A percentile compares a stretch with the other conserved stretches of the same genome.
These are phyloP conservation scores for Liparis tanakae DNA, from an alignment of 2,797 vertebrate species.

Conservation along the genomic window DNA sequence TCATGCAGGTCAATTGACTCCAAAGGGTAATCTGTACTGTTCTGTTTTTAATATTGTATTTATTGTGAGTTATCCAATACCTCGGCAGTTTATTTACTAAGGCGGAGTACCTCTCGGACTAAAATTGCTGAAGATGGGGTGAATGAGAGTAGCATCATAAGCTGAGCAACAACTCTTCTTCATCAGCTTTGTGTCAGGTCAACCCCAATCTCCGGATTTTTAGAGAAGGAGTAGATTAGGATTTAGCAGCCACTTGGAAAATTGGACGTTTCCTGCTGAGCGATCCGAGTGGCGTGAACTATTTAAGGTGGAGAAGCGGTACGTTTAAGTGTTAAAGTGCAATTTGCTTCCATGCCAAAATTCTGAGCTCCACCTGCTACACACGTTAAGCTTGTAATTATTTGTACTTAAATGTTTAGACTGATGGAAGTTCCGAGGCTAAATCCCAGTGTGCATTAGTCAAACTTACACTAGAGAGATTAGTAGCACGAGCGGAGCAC, in stretches of 20 bases:
- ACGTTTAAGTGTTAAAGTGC: constrained; percentile 68
- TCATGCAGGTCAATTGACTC: not conserved
- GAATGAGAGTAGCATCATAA: constrained; percentile 13
- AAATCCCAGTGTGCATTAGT: not conserved
- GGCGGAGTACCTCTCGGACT: not conserved
- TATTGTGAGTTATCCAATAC: constrained; percentile 43
- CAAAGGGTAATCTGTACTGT: constrained; percentile 26
- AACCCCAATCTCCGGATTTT: constrained; percentile 36
- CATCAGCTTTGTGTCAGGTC: constrained; percentile 23
- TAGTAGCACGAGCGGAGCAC: constrained; percentile 42
- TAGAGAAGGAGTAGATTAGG: constrained; percentile 46
- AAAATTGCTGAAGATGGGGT: not conserved
- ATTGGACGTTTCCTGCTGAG: constrained; percentile 59
- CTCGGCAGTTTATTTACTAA: constrained; percentile 20
- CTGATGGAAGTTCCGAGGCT: constrained; percentile 31
- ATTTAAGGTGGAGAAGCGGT: constrained; percentile 30
- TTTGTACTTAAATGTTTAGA: constrained; percentile 33
- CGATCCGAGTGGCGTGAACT: constrained; percentile 23
- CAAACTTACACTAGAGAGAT: constrained; percentile 40
- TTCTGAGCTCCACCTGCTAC: constrained; percentile 29
- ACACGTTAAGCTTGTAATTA: constrained; percentile 27
- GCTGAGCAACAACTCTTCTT: constrained; percentile 11
- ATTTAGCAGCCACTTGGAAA: constrained; percentile 63
- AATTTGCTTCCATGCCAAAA: constrained; percentile 73
- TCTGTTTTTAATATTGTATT: constrained; percentile 19